Base-by-base conservation (phyloP, 2,113 vertebrate species). In the Bostrychus sinensis region DNA sequence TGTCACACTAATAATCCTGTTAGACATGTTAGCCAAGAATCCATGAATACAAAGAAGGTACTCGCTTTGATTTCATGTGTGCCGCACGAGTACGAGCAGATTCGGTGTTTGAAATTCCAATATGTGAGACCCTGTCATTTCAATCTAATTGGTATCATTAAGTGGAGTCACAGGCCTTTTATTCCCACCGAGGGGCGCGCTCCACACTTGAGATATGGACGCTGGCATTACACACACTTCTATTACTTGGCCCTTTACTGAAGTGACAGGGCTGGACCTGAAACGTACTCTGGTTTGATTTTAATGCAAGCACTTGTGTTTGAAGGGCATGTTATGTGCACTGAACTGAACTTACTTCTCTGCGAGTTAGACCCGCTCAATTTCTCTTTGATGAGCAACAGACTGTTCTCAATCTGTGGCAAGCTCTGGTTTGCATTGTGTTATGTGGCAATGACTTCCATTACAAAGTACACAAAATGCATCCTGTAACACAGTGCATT, bases 41-140 rank as follows among this genome's bases (percentile, higher is more conserved):
- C 66, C 62, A 76, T 86, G 81, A 86, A 88, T 87, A 86, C 72
- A 86, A 88, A 87, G 59, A 61, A 66, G 76, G 57, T 26, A 43
- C 60, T 79, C 57, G 59, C 74, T 72, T 83, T 82, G 72, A 86
- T 81, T 88, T 66, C 64, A 65, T 36, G 54, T 62, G 73, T 28
- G 48, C 25, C 59, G 41, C 50, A 16, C 38, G 77, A 76, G 50
- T 61, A 70, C 58, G 69, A 36, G 51, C 28, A 61, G 68, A 71
- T 70, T 28, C 46, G 56, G 41, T 66, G 66, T 78, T 72, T 80
- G 77, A 83, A 70, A 77, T 85, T 74, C 67, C 60, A 82, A 51
- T 71, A 61, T 71, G 56, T 60, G 60, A 77, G 75, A 75, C 70
- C 63, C 72, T 72, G 81, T 83, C 77, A 77, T 79, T 85, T 80